phyloP scores from a whole-genome alignment of 2,888 invertebrate species.

The Luffia ferchaultella region DNA sequence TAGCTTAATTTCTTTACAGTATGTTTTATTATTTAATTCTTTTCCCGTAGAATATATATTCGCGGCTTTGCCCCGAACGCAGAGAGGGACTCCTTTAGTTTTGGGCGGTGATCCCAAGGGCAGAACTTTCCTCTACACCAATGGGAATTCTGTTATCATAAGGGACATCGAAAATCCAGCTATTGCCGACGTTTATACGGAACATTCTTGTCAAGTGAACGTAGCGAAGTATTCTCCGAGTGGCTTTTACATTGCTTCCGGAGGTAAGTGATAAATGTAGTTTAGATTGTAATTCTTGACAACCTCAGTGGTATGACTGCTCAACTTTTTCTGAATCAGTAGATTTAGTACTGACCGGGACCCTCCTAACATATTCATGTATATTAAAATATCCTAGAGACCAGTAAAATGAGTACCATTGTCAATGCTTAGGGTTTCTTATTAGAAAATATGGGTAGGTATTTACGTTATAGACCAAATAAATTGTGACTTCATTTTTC shows the following conservation, averaged over 20 bases:
- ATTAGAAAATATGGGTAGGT: too few relatives aligned
- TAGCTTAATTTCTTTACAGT: too few relatives aligned
- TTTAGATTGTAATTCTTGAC: neutral
- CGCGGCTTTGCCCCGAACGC: slow-evolving; percentile 93
- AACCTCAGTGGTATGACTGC: too few relatives aligned
- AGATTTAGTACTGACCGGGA: too few relatives aligned
- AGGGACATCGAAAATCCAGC: slow-evolving; percentile 96
- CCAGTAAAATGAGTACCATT: too few relatives aligned
- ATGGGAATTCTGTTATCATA: slow-evolving; percentile 98
- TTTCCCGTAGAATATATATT: slow-evolving; percentile 79
- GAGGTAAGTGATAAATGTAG: slow-evolving; percentile 70
- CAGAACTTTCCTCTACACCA: slow-evolving; percentile 94
- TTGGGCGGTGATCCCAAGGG: slow-evolving; percentile 97
- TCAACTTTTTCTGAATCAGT: too few relatives aligned
- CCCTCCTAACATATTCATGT: too few relatives aligned
- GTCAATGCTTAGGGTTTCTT: too few relatives aligned
- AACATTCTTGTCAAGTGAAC: slow-evolving; percentile 94
- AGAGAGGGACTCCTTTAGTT: slow-evolving; percentile 93
- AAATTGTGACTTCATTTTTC: too few relatives aligned
- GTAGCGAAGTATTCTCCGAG: slow-evolving; percentile 98
- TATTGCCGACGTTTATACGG: slow-evolving; percentile 94
- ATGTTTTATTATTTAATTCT: neutral
- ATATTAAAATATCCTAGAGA: too few relatives aligned
- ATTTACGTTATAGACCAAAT: too few relatives aligned
- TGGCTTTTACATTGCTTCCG: slow-evolving; percentile 98